Evolutionary conservation across 2,113 vertebrate species (phyloP).

Genomic region (Anguilla japonica): DNA sequence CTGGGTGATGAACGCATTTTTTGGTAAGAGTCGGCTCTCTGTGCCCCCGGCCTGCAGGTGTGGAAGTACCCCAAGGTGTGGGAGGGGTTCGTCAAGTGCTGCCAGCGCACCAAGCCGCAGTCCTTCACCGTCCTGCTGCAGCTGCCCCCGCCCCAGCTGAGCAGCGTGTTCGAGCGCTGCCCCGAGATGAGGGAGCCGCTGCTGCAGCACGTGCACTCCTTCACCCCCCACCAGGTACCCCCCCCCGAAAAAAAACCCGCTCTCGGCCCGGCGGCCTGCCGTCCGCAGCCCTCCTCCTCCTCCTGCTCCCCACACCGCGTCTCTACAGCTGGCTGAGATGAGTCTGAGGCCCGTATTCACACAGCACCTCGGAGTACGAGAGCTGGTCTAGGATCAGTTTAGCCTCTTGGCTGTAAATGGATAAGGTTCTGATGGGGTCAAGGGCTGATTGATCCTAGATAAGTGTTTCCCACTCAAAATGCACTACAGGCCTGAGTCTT

Average conservation of each 20-base stretch:
- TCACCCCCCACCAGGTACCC: conserved; percentile 59
- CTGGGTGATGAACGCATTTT: no score
- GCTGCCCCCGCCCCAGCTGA: conserved; percentile 80
- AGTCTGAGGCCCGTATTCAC: no score
- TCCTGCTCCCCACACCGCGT: neutral
- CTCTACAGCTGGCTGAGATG: neutral
- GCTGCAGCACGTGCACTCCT: conserved; percentile 82
- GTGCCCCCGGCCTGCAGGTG: conserved; percentile 67
- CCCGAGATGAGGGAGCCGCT: conserved; percentile 86
- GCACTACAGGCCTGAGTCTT: no score
- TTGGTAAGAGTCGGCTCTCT: neutral
- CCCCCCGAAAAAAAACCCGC: no score
- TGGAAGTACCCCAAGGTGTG: conserved; percentile 97
- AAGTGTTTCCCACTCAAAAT: no score
- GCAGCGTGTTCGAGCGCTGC: conserved; percentile 84
- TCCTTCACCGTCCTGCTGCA: conserved; percentile 90
- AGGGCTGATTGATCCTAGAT: no score
- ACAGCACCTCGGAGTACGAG: no score
- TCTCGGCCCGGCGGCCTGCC: neutral
- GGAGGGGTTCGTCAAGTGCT: conserved; percentile 96
- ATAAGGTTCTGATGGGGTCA: no score
- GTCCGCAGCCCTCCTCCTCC: neutral
- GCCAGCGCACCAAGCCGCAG: conserved; percentile 90
- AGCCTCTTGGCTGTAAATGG: no score
- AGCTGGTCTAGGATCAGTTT: no score